These are phyloP conservation scores for Temnothorax rugatulus DNA, from an alignment of 2,888 invertebrate species.

Conservation along the genomic window DNA sequence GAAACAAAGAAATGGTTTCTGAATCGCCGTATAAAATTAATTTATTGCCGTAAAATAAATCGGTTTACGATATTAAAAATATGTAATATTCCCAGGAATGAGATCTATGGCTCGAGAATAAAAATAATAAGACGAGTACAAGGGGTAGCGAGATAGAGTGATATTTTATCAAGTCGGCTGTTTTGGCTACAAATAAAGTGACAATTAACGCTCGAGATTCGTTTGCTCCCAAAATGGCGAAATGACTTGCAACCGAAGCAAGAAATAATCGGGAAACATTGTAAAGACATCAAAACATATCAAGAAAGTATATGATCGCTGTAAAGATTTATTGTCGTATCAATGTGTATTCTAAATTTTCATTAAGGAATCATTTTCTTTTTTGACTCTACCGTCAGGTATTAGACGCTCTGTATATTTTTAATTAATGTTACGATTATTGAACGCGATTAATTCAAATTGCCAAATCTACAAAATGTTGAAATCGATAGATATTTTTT, in stretches of 20 bases:
- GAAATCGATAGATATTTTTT: background rate
- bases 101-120: background rate
- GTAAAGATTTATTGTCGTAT: background rate
- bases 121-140: background rate
- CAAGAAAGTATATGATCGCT: background rate
- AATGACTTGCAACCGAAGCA: background rate
- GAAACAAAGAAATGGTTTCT: background rate
- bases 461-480: background rate
- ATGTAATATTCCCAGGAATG: background rate
- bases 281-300: background rate
- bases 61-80: background rate
- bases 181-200: background rate
- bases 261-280: background rate
- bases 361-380: constrained; percentile 27
- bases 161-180: background rate
- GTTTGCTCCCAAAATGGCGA: background rate
- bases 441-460: background rate
- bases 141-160: background rate
- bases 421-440: background rate
- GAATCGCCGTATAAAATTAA: background rate
- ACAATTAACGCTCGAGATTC: background rate
- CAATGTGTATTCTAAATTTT: background rate
- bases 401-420: background rate
- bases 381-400: background rate
- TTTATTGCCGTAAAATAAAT: background rate